phyloP scores from a whole-genome alignment of 2,797 vertebrate species.

The Acanthiza pusilla region DNA sequence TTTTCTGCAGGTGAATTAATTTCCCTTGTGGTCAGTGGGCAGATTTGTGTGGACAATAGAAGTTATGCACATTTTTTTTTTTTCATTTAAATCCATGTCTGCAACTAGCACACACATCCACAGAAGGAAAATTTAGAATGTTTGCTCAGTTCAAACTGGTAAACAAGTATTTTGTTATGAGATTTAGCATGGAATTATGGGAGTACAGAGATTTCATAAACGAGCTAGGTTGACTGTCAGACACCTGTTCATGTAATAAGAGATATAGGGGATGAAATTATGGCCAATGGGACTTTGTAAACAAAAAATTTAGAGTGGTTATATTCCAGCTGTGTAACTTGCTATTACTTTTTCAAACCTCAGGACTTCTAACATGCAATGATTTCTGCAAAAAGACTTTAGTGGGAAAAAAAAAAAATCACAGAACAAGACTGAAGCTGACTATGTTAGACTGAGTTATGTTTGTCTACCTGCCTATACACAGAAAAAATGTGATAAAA shows the following conservation, averaged over 20 bases:
- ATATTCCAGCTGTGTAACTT: neutral
- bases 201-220: neutral
- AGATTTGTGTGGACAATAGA: neutral
- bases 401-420: neutral
- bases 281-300: neutral
- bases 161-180: neutral
- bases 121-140: neutral
- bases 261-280: neutral
- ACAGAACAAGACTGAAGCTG: neutral
- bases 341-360: neutral
- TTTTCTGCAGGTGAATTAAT: neutral
- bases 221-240: neutral
- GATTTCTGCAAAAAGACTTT: neutral
- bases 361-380: neutral
- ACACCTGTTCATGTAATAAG: neutral
- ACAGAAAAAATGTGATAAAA: neutral
- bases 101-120: neutral
- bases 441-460: neutral
- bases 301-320: neutral
- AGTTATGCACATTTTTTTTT: neutral
- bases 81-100: neutral
- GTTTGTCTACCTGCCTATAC: neutral
- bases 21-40: neutral
- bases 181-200: neutral
- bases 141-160: neutral